phyloP scores from a whole-genome alignment of 2,888 invertebrate species.

The Drosophila merina region DNA sequence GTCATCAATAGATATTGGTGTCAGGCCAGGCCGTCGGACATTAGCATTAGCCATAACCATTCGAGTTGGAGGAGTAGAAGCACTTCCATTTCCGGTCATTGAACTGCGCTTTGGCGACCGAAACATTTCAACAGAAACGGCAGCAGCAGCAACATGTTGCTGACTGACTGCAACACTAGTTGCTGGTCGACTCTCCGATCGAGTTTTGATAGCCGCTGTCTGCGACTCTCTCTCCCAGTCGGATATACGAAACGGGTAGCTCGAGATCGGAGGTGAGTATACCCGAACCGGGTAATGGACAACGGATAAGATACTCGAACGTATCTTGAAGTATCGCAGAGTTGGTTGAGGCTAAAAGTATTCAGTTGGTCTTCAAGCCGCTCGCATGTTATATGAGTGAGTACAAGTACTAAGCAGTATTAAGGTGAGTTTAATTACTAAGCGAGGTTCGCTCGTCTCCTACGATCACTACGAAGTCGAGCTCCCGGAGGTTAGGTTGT shows the following conservation, averaged over 20 bases:
- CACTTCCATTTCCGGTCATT: conserved; percentile 8
- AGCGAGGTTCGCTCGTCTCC: conserved; percentile 30
- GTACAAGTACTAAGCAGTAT: too few species aligned
- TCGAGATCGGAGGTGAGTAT: too few species aligned
- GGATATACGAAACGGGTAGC: not conserved
- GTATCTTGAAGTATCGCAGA: conserved; percentile 1
- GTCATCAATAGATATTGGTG: conserved; percentile 62
- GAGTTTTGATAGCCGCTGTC: conserved; percentile 59
- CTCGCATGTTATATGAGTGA: too few species aligned
- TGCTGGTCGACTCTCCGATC: conserved; percentile 60
- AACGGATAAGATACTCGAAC: conserved; percentile 1
- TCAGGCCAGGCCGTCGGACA: conserved; percentile 40
- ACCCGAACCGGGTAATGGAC: not conserved
- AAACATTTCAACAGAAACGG: conserved; percentile 3
- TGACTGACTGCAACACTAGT: conserved; percentile 14
- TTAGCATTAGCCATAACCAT: conserved; percentile 48
- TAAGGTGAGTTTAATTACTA: too few species aligned
- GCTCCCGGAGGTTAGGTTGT: conserved; percentile 37
- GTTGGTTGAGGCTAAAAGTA: conserved; percentile 26
- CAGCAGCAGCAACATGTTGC: conserved; percentile 32
- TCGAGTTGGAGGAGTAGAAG: conserved; percentile 59
- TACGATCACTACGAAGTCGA: conserved; percentile 14
- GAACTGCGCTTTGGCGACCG: not conserved
- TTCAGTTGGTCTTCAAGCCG: not conserved
- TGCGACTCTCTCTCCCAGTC: not conserved